Percentiles rank a stretch among this genome's conserved stretches.
Evolutionary conservation across 2,888 invertebrate species (phyloP).

Genomic region (Quadroppia sp.): DNA sequence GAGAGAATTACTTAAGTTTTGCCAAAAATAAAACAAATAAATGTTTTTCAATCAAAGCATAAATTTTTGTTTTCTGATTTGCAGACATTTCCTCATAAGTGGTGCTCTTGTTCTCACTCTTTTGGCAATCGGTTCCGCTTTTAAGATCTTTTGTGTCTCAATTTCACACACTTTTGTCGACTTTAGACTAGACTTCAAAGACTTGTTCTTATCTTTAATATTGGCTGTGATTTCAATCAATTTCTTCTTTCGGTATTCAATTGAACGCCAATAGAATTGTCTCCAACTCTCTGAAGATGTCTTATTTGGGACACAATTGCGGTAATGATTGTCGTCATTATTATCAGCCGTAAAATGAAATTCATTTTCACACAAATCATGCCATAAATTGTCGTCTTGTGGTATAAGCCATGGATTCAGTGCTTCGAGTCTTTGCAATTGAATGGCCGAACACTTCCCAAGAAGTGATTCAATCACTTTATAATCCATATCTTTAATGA

Average conservation of each 20-base stretch:
- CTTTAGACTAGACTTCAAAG: background rate
- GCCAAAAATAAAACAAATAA: no score
- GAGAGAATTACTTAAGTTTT: no score
- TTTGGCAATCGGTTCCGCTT: background rate
- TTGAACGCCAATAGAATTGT: background rate
- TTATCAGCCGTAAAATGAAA: background rate
- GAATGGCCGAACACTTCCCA: background rate
- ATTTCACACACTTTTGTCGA: background rate
- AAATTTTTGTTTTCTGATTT: background rate
- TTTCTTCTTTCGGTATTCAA: background rate
- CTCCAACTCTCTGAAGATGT: background rate
- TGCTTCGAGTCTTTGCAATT: background rate
- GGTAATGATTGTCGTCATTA: background rate
- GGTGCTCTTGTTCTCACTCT: background rate
- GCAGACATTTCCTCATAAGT: slow-evolving; percentile 4
- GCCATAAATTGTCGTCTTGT: background rate
- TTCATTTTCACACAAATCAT: background rate
- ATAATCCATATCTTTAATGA: background rate
- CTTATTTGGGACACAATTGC: background rate
- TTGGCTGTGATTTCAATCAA: background rate
- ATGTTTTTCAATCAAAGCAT: background rate
- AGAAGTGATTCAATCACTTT: background rate
- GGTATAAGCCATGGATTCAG: background rate
- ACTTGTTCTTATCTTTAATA: background rate
- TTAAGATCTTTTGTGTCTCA: background rate